Base-by-base conservation (phyloP, 2,113 vertebrate species). In the Ardeotis arabs region DNA sequence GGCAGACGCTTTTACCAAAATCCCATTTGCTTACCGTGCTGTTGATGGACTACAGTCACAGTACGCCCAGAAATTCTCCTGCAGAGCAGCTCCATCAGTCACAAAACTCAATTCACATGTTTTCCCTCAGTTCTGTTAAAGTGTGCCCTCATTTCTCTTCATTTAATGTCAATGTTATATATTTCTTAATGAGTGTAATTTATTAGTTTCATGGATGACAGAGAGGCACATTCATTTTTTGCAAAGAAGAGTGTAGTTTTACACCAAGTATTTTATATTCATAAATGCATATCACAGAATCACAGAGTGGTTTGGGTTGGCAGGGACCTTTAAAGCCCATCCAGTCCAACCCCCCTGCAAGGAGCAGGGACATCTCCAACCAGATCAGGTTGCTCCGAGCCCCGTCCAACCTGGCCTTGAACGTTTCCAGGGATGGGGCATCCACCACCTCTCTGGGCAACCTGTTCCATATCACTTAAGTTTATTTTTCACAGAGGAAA, bases 1-100 rank as follows among this genome's bases (percentile, higher is more conserved):
- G 17, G 14, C 11, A 39, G 59, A 2, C 13, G 29, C 5, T 55
- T 18, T n/a, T 49, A 39, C 67, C 55, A 35, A 14, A 12, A 19
- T 5, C 55, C 76, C 23, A 1, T 16, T 55, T 3, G 0, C 31
- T 22, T 10, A 14, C 63, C 2, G 0, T 2, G 60, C 80, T 24
- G 49, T 1, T 62, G 87, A 84, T 31, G 84, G 68, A 69, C 85
- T 24, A 58, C 21, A 12, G 28, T 5, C 76, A 22, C 49, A 2
- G 11, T 2, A 2, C 8, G 29, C 74, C 79, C 63, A 21, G 85
- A 37, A 91, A 50, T 70, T 66, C 53, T 44, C 60, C 33, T 60
- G 11, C 62, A 13, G 44, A 45, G 69, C 9, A 47, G 47, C 53
- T 82, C 87, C 67, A 60, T 85, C 72, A 62, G 18, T 9, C 47